Percentiles rank a stretch among this genome's conserved stretches.
Evolutionary conservation across 2,113 vertebrate species (phyloP).

Genomic region (Leptocoma aspasia): DNA sequence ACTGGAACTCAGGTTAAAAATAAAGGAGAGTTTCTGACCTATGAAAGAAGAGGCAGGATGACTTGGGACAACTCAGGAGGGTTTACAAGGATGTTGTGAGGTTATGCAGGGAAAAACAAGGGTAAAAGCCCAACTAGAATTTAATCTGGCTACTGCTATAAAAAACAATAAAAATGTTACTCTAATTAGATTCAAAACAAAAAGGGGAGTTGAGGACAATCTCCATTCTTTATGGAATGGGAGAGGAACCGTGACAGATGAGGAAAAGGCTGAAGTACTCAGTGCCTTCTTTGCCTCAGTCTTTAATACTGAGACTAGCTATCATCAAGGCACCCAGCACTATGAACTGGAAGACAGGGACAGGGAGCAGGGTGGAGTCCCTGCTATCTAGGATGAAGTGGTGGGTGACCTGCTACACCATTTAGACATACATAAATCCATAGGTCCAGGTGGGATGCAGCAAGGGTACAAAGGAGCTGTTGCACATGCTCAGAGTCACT

Average conservation of each 20-base stretch:
- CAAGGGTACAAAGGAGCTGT: neutral
- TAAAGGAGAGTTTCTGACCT: neutral
- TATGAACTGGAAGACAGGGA: neutral
- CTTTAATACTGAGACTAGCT: neutral
- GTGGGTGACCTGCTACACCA: neutral
- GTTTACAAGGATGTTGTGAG: neutral
- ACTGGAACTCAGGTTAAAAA: neutral
- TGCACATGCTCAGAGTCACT: neutral
- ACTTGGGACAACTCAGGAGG: neutral
- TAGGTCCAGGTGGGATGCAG: neutral
- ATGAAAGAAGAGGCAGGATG: neutral
- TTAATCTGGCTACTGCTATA: neutral
- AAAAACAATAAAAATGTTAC: neutral
- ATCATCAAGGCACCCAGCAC: neutral
- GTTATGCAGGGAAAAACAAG: neutral
- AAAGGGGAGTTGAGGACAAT: neutral
- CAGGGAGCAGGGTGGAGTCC: neutral
- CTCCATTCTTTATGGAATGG: neutral
- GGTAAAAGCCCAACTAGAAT: neutral
- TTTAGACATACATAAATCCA: neutral
- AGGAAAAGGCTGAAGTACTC: neutral
- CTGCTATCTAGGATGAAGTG: too few species aligned
- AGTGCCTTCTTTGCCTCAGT: neutral
- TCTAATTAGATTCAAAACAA: neutral
- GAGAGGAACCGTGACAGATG: neutral